Evolutionary conservation across 1,140 invertebrate species (phyloP).

Genomic region (Solenopsis invicta): DNA sequence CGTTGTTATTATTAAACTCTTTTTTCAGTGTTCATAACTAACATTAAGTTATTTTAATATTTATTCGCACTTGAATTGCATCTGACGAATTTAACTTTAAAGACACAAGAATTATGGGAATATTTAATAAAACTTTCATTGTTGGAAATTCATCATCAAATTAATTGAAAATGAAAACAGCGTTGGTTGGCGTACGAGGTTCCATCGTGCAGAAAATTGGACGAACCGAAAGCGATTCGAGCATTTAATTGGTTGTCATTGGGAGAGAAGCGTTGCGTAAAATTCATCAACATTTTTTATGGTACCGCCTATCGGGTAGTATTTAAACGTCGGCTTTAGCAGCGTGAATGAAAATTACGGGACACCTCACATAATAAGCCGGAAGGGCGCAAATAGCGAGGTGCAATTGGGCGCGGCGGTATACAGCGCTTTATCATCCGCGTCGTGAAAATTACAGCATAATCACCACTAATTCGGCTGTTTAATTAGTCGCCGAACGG

Average conservation of each 20-base stretch:
- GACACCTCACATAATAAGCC: slow-evolving; percentile 60
- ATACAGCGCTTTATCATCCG: slow-evolving; percentile 41
- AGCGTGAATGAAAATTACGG: slow-evolving; percentile 61
- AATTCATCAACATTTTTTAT: slow-evolving; percentile 66
- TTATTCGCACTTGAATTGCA: neutral
- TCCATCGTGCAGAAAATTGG: slow-evolving; percentile 69
- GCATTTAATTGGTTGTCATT: slow-evolving; percentile 67
- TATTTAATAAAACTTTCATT: neutral
- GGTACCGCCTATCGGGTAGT: neutral
- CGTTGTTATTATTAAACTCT: neutral
- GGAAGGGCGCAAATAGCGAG: slow-evolving; percentile 23
- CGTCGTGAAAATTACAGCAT: slow-evolving; percentile 67
- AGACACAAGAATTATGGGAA: neutral
- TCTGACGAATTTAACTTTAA: neutral
- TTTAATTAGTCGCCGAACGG: slow-evolving; percentile 65
- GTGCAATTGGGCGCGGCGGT: slow-evolving; percentile 48
- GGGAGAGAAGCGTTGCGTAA: slow-evolving; percentile 34
- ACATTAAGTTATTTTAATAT: slow-evolving; percentile 19
- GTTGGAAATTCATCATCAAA: neutral
- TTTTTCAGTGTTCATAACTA: neutral
- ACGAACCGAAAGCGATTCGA: slow-evolving; percentile 64
- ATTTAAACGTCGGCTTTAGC: slow-evolving; percentile 64
- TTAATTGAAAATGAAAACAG: slow-evolving; percentile 22
- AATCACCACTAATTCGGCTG: slow-evolving; percentile 70
- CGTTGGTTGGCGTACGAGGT: slow-evolving; percentile 39